A percentile compares a stretch with the other conserved stretches of the same genome.
Evolutionary conservation across 2,888 invertebrate genomes (phyloP).

Genomic region (Macrophya alboannulata): DNA sequence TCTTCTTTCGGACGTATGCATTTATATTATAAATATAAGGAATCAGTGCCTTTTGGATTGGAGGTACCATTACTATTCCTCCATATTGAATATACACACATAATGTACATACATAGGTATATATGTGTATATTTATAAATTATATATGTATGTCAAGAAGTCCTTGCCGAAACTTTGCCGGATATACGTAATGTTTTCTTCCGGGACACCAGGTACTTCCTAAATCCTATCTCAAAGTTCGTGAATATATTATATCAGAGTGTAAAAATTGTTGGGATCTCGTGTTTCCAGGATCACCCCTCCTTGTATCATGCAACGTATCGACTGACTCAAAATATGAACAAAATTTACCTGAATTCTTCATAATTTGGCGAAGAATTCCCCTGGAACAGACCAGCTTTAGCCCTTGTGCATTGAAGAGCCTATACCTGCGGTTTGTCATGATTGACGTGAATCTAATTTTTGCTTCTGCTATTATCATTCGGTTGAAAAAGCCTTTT

Average conservation of each 20-base stretch:
- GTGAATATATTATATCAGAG: not conserved
- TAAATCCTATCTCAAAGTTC: not conserved
- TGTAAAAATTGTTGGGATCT: not conserved
- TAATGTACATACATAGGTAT: not conserved
- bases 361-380: too few species aligned
- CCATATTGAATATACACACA: not conserved
- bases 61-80: slow-evolving; percentile 27
- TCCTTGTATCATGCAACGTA: not conserved
- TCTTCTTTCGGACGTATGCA: not conserved
- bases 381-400: too few species aligned
- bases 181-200: not conserved
- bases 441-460: too few species aligned
- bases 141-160: not conserved
- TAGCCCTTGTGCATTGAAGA: too few species aligned
- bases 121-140: slow-evolving; percentile 11
- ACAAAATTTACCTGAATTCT: too few species aligned
- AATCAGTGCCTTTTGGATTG: slow-evolving; percentile 8
- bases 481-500: too few species aligned
- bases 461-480: too few species aligned
- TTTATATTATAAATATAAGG: not conserved
- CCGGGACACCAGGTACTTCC: not conserved
- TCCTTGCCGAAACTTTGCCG: not conserved
- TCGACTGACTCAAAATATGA: not conserved
- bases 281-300: not conserved
- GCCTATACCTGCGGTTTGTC: too few species aligned